Percentiles rank a stretch among this genome's conserved stretches.
These are phyloP conservation scores for Sycobia sp. DNA, from an alignment of 1,140 invertebrate genomes.

Conservation along the genomic window DNA sequence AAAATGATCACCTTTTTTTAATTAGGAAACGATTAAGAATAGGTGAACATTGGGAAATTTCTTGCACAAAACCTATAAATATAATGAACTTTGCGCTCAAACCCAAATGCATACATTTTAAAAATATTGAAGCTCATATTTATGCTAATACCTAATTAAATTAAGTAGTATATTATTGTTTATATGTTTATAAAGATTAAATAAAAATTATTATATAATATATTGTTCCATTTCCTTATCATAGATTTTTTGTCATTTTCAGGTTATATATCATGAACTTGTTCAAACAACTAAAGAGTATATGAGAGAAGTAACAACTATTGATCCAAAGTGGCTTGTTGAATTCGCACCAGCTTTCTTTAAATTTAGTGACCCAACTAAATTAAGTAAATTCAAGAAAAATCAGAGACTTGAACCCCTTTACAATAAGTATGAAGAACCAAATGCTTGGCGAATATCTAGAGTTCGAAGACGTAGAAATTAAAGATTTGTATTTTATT, in stretches of 20 bases:
- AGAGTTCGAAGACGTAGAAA: slow-evolving; percentile 87
- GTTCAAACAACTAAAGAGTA: slow-evolving; percentile 99
- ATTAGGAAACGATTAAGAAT: too few species aligned
- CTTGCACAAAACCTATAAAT: too few species aligned
- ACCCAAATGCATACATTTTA: too few species aligned
- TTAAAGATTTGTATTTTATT: slow-evolving; percentile 61
- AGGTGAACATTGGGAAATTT: too few species aligned
- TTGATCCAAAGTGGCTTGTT: slow-evolving; percentile 99
- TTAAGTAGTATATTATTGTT: neutral
- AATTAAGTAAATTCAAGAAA: slow-evolving; percentile 98
- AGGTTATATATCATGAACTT: slow-evolving; percentile 98
- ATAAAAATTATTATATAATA: too few species aligned
- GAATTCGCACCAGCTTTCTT: slow-evolving; percentile 99
- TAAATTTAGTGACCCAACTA: slow-evolving; percentile 98
- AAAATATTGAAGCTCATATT: too few species aligned
- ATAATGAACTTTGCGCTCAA: too few species aligned
- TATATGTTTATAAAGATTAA: neutral
- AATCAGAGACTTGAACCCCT: slow-evolving; percentile 97
- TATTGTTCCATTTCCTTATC: slow-evolving; percentile 27
- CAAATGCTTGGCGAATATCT: slow-evolving; percentile 99
- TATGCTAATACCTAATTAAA: too few species aligned
- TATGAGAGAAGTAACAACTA: slow-evolving; percentile 98
- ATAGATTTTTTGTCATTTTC: slow-evolving; percentile 45
- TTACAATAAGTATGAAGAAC: slow-evolving; percentile 99
- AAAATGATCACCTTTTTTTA: too few species aligned